phyloP scores from a whole-genome alignment of 2,888 invertebrate genomes.

The Seira sanloemensis region DNA sequence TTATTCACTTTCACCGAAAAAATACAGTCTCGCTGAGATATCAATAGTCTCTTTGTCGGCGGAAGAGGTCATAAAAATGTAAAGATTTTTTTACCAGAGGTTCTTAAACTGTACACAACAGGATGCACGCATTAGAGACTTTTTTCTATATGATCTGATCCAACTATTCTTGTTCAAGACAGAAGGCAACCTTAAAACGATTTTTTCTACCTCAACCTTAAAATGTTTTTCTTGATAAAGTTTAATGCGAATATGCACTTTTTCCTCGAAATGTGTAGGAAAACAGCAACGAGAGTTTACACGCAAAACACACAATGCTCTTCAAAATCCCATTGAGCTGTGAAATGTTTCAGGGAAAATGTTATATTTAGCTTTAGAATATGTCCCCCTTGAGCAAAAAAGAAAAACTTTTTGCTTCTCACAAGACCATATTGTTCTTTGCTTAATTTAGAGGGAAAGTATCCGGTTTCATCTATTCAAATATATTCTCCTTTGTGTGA shows the following conservation, averaged over 20 bases:
- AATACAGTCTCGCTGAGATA: too few relatives aligned
- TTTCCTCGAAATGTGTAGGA: too few relatives aligned
- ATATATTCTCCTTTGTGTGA: not conserved
- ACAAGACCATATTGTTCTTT: not conserved
- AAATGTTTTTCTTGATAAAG: not conserved
- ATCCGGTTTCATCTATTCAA: constrained; percentile 30
- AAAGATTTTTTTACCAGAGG: too few relatives aligned
- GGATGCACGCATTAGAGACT: too few relatives aligned
- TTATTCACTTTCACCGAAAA: too few relatives aligned
- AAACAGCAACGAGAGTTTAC: too few relatives aligned
- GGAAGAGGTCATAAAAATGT: not conserved
- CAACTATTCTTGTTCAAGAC: not conserved
- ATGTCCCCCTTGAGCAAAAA: constrained; percentile 63
- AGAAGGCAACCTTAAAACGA: not conserved
- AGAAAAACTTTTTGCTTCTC: constrained; percentile 29
- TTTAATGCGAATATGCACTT: not conserved
- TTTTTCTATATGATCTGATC: too few relatives aligned
- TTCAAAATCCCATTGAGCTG: too few relatives aligned
- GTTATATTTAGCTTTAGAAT: constrained; percentile 17
- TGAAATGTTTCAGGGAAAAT: too few relatives aligned
- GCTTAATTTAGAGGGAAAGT: constrained; percentile 23
- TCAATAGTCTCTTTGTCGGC: too few relatives aligned
- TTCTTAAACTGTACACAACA: too few relatives aligned
- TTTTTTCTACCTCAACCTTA: not conserved
- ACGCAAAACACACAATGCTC: too few relatives aligned